Evolutionary conservation across 2,888 invertebrate genomes (phyloP), one percentile per base, ranked within the genome.

Genomic region (Siphonodentalium dalli): DNA sequence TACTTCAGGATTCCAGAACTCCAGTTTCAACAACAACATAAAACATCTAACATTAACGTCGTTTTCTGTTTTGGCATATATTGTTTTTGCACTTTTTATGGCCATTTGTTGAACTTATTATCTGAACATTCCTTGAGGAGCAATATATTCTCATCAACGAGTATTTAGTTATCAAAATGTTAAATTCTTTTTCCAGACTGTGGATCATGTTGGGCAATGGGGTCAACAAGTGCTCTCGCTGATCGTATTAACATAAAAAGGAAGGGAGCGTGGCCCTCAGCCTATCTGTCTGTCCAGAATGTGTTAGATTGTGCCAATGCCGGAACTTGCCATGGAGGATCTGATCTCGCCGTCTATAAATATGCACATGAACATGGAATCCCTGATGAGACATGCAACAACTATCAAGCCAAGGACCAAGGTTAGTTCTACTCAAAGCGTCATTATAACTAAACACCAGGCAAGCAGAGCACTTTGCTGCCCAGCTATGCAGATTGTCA

Each of bases 181-280:
- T n/a, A n/a, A n/a, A n/a, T n/a, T 39, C 7, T 20, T 23, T 45
- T 59, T 64, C 24, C 63, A 83, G 83, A 84, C 58, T 84, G 84
- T 67, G 84, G 84, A 27, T 83, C 83, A 0, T 84, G 84, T 65
- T 84, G 84, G 84, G 83, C 82, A 3, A 81, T 83, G 74, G 83
- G 83, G 31, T 69, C 83, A 2, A 84, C 84, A 7, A 81, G 82
- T 54, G 82, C 84, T 2, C 53, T 84, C 51, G 84, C 84, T 44
- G 84, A 84, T 61, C 74, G 84, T 31, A 80, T 84, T 60, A 84
- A 84, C 71, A 84, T 84, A 58, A 75, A 75, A 63, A 68, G 83
- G 21, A 79, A 80, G 51, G 82, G 79, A 39, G 76, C 74, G 1
- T 84, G 84, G 83, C 84, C 84, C 5, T 74, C 76, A 18, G 79